These are phyloP conservation scores for Lepidochrysops patricia DNA, from an alignment of 2,888 invertebrate species.

Conservation along the genomic window DNA sequence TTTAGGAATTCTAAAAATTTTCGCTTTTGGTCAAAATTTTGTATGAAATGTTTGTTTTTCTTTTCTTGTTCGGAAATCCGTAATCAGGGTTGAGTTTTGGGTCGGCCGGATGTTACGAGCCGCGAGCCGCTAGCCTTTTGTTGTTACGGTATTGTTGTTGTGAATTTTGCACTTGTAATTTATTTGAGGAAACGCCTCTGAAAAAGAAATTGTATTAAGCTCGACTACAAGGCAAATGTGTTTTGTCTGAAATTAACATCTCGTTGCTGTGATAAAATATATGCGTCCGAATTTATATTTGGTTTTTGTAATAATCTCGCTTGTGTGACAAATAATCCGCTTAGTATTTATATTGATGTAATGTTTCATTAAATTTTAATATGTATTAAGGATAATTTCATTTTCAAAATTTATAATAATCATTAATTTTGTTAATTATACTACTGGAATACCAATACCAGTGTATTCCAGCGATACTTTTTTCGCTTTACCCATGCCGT, in stretches of 20 bases:
- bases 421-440: no score
- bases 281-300: not conserved
- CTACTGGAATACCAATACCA: no score
- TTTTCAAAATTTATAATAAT: no score
- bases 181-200: constrained; percentile 73
- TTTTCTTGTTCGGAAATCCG: constrained; percentile 71
- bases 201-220: constrained; percentile 71
- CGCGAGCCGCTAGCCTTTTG: constrained; percentile 71
- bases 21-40: constrained; percentile 14
- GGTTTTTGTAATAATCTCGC: not conserved
- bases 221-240: constrained; percentile 70
- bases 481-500: no score
- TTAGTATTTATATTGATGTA: not conserved
- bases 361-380: not conserved
- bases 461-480: no score
- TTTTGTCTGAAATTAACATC: constrained; percentile 64
- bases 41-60: constrained; percentile 36
- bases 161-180: constrained; percentile 75
- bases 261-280: constrained; percentile 29
- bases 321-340: not conserved
- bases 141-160: constrained; percentile 72
- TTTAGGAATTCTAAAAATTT: not conserved
- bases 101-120: constrained; percentile 71
- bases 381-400: no score
- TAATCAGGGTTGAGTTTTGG: constrained; percentile 73